Evolutionary conservation across 2,797 vertebrate genomes (phyloP).

Genomic region (Triplophysa yarkandensis): DNA sequence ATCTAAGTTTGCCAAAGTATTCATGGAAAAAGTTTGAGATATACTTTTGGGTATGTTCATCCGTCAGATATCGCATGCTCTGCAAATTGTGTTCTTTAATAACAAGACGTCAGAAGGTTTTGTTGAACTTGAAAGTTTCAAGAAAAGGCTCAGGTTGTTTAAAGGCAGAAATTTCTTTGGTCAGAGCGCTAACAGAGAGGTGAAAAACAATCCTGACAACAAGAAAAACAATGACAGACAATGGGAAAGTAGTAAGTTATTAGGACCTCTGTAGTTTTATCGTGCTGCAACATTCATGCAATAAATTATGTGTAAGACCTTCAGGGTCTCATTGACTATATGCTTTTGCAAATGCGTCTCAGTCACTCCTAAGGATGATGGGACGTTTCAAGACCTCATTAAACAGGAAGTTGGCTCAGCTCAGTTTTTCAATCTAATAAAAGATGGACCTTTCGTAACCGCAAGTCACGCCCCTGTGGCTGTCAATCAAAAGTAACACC

Average conservation of each 20-base stretch:
- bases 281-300: conserved; percentile 11
- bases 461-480: conserved; percentile 32
- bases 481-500: conserved; percentile 39
- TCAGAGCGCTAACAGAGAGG: not conserved
- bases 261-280: conserved; percentile 20
- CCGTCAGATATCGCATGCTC: conserved; percentile 5
- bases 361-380: not conserved
- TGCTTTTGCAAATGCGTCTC: not conserved
- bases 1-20: conserved; percentile 46
- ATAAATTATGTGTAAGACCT: conserved; percentile 24
- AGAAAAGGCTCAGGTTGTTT: not conserved
- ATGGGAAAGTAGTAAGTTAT: not conserved
- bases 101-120: conserved; percentile 5
- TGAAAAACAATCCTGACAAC: conserved; percentile 3
- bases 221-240: not conserved
- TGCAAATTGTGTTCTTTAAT: conserved; percentile 23
- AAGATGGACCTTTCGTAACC: conserved; percentile 21
- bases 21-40: conserved; percentile 42
- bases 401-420: conserved; percentile 26
- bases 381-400: conserved; percentile 25
- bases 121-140: conserved; percentile 7
- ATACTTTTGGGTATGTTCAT: conserved; percentile 32
- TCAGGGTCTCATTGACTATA: conserved; percentile 5
- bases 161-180: not conserved
- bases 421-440: conserved; percentile 17